Conservation (phyloP, 2,113 vertebrate genomes). For the Phaetusa simplex region DNA sequence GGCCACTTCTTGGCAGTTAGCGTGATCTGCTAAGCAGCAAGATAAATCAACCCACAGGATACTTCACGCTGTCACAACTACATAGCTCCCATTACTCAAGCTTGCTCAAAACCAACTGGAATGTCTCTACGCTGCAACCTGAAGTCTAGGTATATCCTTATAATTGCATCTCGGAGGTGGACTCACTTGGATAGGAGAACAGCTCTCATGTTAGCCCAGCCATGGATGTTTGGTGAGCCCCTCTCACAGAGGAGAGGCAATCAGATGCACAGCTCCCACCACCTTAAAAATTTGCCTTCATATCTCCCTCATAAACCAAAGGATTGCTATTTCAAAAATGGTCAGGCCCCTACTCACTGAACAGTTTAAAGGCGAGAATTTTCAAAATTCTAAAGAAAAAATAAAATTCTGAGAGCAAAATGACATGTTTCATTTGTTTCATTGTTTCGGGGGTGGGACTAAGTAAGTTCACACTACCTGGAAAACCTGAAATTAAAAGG, state of each 20-base stretch:
- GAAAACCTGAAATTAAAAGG: neutral
- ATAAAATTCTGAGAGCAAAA: neutral
- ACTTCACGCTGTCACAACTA: neutral
- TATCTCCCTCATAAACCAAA: neutral
- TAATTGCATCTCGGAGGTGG: neutral
- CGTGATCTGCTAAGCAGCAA: neutral
- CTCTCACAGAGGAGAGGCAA: neutral
- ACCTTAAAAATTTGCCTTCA: neutral
- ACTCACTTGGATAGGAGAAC: neutral
- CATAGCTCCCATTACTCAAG: neutral
- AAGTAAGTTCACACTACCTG: accelerated
- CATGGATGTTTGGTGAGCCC: accelerated
- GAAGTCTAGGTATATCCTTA: neutral
- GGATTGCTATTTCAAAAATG: neutral
- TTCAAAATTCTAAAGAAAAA: neutral
- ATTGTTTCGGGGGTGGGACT: accelerated
- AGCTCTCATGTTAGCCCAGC: neutral
- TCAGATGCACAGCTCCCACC: neutral
- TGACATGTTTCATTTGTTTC: accelerated
- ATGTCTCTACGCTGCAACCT: neutral
- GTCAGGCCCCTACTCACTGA: neutral
- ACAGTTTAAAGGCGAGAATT: neutral
- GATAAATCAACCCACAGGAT: neutral
- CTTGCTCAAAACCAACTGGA: neutral
- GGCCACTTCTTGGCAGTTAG: neutral